A percentile compares a stretch with the other conserved stretches of the same genome.
These are phyloP conservation scores for Coelinius sp. DNA, from an alignment of 2,888 invertebrate species.

Conservation along the genomic window DNA sequence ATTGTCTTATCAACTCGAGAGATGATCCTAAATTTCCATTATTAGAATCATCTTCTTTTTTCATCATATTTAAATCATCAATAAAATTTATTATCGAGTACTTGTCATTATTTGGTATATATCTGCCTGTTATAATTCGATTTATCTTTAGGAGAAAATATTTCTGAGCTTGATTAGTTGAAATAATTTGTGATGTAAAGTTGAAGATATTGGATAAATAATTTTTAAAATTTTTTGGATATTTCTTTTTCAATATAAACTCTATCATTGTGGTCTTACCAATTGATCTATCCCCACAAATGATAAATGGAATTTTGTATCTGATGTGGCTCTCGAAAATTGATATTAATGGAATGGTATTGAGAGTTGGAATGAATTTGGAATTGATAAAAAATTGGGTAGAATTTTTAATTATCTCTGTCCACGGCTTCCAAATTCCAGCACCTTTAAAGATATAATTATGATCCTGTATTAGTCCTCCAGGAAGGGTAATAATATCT, in stretches of 20 bases:
- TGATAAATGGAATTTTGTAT: conserved; percentile 72
- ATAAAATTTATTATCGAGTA: conserved; percentile 77
- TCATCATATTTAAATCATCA: conserved; percentile 77
- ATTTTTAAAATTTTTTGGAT: conserved; percentile 68
- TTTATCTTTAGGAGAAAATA: conserved; percentile 72
- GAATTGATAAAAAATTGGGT: conserved; percentile 47
- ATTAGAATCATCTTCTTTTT: not conserved
- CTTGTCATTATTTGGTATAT: conserved; percentile 74
- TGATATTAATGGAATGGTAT: conserved; percentile 73
- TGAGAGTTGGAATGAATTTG: conserved; percentile 75
- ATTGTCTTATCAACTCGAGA: conserved; percentile 77
- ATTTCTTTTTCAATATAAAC: conserved; percentile 70
- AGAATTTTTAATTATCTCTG: conserved; percentile 72
- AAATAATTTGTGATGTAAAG: conserved; percentile 70
- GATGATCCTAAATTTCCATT: conserved; percentile 59
- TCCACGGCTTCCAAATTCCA: conserved; percentile 76
- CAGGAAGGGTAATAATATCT: conserved; percentile 74
- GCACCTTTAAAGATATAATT: conserved; percentile 75
- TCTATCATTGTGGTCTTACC: conserved; percentile 77
- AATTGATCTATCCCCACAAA: conserved; percentile 76
- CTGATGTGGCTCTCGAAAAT: conserved; percentile 74
- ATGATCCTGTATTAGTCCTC: conserved; percentile 74
- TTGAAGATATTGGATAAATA: conserved; percentile 74
- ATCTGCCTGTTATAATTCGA: conserved; percentile 73
- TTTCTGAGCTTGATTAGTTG: conserved; percentile 72